phyloP scores from a whole-genome alignment of 2,888 invertebrate species.

The Leptogaster cylindrica region DNA sequence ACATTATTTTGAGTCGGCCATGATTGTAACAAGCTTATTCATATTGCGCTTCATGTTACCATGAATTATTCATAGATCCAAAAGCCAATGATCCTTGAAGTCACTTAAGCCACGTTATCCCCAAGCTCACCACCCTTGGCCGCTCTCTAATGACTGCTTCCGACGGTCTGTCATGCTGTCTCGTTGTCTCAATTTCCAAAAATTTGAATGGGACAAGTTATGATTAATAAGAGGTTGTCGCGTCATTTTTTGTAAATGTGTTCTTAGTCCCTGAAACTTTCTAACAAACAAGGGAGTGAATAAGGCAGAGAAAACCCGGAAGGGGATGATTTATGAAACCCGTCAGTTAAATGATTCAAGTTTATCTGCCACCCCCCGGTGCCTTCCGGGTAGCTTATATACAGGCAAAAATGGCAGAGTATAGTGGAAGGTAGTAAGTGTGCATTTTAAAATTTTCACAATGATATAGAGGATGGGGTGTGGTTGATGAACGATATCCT shows the following conservation, averaged over 20 bases:
- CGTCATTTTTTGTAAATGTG: conserved; percentile 28
- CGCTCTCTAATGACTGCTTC: conserved; percentile 33
- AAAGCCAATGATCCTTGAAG: conserved; percentile 39
- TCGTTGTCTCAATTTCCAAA: conserved; percentile 40
- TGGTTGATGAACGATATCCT: no score
- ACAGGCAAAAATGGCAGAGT: no score
- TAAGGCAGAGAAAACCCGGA: background rate
- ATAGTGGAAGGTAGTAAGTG: no score
- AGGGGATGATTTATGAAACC: conserved; percentile 35
- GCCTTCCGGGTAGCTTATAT: no score
- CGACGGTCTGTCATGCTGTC: conserved; percentile 37
- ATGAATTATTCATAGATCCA: conserved; percentile 32
- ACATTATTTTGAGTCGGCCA: conserved; percentile 25
- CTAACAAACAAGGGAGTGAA: conserved; percentile 31
- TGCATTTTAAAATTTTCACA: no score
- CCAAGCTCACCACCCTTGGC: conserved; percentile 22
- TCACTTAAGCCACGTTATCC: conserved; percentile 36
- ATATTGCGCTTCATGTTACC: conserved; percentile 33
- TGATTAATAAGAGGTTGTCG: conserved; percentile 40
- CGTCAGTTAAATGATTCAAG: conserved; percentile 34
- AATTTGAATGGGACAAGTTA: conserved; percentile 40
- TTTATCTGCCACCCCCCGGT: conserved; percentile 31
- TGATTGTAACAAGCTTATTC: conserved; percentile 36
- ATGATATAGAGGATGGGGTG: no score
- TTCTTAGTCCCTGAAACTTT: conserved; percentile 13